Conservation (phyloP, 2,797 vertebrate genomes). For the Falco cherrug region DNA sequence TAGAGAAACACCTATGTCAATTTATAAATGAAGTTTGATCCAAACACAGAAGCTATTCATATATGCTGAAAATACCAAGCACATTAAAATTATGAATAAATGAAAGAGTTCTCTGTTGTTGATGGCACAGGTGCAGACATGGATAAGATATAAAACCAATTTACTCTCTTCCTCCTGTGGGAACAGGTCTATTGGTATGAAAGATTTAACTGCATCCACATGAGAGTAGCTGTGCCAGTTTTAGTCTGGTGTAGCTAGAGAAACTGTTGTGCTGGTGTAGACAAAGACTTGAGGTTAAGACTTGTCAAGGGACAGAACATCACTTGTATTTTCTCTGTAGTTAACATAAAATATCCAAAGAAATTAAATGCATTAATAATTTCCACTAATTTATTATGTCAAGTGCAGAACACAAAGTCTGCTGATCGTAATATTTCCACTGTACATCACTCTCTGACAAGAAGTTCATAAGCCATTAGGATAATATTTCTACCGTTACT, state of each 20-base stretch:
- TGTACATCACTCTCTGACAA: conserved; percentile 51
- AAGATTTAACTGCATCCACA: background rate
- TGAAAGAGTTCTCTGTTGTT: background rate
- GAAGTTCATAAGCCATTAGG: conserved; percentile 71
- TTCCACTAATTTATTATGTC: conserved; percentile 33
- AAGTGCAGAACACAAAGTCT: conserved; percentile 25
- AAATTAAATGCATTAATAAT: conserved; percentile 8
- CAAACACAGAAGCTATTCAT: background rate
- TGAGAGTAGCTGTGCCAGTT: background rate
- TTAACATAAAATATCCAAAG: conserved; percentile 1
- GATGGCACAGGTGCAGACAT: background rate
- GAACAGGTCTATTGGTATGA: background rate
- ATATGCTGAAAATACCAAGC: background rate
- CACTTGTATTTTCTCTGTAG: background rate
- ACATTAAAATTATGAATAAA: background rate
- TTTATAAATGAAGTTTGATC: background rate
- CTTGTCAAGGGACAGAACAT: background rate
- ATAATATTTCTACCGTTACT: conserved; percentile 71
- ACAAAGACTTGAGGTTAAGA: background rate
- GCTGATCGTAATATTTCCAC: conserved; percentile 63
- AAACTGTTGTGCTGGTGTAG: background rate
- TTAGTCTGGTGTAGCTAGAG: background rate
- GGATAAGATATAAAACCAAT: background rate
- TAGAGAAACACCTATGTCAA: background rate
- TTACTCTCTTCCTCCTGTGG: background rate